Evolutionary conservation across 2,113 vertebrate species (phyloP).

Genomic region (Taurulus bubalis): DNA sequence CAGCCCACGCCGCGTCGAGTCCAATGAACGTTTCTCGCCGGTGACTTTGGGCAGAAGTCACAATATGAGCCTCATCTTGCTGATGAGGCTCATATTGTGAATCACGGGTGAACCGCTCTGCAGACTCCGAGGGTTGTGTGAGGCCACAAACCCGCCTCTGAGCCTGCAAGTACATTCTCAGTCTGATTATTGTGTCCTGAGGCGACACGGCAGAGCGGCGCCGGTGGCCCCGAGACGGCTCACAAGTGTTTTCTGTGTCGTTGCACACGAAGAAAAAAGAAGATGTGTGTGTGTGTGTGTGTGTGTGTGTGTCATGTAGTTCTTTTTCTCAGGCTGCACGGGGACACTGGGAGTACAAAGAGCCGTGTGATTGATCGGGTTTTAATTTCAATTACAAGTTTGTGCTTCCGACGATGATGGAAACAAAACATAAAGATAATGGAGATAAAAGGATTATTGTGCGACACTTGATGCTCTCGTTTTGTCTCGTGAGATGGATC

Average conservation of each 20-base stretch:
- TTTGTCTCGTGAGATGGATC: too few species aligned
- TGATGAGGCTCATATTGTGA: neutral
- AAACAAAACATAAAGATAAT: too few species aligned
- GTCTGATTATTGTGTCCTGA: constrained; percentile 47
- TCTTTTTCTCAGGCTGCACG: neutral
- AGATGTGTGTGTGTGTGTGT: too few species aligned
- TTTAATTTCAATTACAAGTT: too few species aligned
- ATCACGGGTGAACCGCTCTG: constrained; percentile 2
- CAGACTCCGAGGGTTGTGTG: constrained; percentile 1
- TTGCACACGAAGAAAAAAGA: neutral
- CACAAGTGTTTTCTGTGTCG: neutral
- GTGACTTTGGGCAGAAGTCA: neutral
- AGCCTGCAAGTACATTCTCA: constrained; percentile 22
- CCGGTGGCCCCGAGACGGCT: constrained; percentile 2
- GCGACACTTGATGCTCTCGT: too few species aligned
- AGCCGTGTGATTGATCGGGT: too few species aligned
- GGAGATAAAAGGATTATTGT: too few species aligned
- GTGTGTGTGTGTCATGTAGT: neutral
- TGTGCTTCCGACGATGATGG: too few species aligned
- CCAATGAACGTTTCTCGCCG: neutral
- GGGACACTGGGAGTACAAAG: neutral
- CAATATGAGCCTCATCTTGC: neutral
- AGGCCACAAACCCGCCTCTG: constrained; percentile 21
- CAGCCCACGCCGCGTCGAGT: neutral
- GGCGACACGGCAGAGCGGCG: constrained; percentile 3